phyloP scores from a whole-genome alignment of 2,888 invertebrate species.

The Mellilla xanthometata region DNA sequence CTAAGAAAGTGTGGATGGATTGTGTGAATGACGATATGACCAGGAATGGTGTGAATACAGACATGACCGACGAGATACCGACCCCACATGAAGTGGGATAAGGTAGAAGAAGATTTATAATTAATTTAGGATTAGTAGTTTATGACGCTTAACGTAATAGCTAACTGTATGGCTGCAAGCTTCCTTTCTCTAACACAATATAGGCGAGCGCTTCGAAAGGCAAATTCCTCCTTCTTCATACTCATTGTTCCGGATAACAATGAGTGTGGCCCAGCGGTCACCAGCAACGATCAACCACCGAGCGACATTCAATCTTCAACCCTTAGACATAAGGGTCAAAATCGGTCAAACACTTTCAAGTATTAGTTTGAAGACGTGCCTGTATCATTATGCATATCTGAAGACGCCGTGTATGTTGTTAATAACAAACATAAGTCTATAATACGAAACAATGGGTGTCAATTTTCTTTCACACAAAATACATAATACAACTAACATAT shows the following conservation, averaged over 20 bases:
- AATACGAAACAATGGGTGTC: slow-evolving; percentile 1
- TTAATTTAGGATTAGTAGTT: no score
- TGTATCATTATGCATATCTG: slow-evolving; percentile 4
- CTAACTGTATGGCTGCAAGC: slow-evolving; percentile 34
- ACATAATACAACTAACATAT: no score
- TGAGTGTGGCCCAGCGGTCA: slow-evolving; percentile 42
- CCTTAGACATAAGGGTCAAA: slow-evolving; percentile 9
- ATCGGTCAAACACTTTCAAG: background rate
- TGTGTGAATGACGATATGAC: no score
- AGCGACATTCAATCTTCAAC: slow-evolving; percentile 1
- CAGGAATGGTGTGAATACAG: no score
- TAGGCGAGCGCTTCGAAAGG: slow-evolving; percentile 53
- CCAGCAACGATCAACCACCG: slow-evolving; percentile 4
- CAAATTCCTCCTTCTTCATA: slow-evolving; percentile 56
- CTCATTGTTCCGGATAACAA: slow-evolving; percentile 62
- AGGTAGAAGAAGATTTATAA: no score
- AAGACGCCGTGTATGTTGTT: slow-evolving; percentile 2
- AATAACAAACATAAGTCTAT: slow-evolving; percentile 2
- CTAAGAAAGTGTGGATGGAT: no score
- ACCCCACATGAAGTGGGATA: no score
- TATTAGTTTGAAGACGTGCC: slow-evolving; percentile 5
- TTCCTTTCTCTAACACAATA: slow-evolving; percentile 40
- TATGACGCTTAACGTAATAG: no score
- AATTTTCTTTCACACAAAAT: background rate
- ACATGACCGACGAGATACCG: no score